phyloP scores from a whole-genome alignment of 2,113 vertebrate genomes.

The Hyperopisus bebe region DNA sequence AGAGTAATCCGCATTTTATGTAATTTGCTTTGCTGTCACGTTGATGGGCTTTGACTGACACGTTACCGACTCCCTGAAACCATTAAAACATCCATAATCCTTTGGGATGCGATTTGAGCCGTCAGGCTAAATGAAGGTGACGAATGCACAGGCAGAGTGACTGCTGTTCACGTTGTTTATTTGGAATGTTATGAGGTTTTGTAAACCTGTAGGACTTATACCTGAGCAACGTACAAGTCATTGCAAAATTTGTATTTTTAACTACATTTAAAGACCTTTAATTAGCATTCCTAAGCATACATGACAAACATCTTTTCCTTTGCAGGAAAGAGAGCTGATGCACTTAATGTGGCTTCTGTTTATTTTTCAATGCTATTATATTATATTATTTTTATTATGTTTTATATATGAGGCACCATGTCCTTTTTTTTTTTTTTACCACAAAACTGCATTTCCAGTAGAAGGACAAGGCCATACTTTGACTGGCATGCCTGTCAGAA shows the following conservation, averaged over 20 bases:
- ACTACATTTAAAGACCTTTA: neutral
- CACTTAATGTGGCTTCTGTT: neutral
- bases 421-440: neutral
- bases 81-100: conserved; percentile 53
- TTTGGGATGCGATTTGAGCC: conserved; percentile 49
- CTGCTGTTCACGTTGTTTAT: conserved; percentile 26
- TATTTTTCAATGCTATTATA: neutral
- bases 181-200: conserved; percentile 17
- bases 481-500: conserved; percentile 19
- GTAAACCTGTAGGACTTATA: neutral
- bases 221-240: neutral
- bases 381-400: neutral
- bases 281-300: neutral
- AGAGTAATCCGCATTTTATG: conserved; percentile 44
- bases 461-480: conserved; percentile 5
- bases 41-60: conserved; percentile 36
- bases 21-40: conserved; percentile 49
- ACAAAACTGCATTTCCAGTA: neutral
- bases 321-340: neutral
- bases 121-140: conserved; percentile 43
- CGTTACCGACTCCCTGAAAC: conserved; percentile 40
- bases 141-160: conserved; percentile 19
- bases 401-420: neutral
- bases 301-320: neutral
- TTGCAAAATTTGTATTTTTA: neutral